Conservation (phyloP, 2,888 invertebrate species). For the Hecatera dysodea region DNA sequence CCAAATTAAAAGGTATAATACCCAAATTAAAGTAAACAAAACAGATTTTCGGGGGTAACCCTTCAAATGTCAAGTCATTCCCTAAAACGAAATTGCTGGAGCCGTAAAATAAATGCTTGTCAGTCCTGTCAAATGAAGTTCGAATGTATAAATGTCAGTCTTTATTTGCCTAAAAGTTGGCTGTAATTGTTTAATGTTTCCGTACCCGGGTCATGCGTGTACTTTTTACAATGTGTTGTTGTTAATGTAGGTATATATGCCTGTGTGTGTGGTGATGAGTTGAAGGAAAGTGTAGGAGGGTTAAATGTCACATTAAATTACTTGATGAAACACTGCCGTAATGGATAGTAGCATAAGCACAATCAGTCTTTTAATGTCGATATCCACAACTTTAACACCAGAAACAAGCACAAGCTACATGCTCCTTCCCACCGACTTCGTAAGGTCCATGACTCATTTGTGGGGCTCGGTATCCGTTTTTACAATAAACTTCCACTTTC, state of each 20-base stretch:
- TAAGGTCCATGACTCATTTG: too few relatives aligned
- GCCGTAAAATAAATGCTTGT: conserved; percentile 64
- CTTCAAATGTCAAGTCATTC: conserved; percentile 60
- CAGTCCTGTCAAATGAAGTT: conserved; percentile 70
- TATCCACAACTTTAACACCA: too few relatives aligned
- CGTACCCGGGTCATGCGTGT: conserved; percentile 46
- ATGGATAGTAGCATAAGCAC: background rate
- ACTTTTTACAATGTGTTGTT: conserved; percentile 52
- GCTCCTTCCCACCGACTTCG: too few relatives aligned
- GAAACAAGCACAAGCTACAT: too few relatives aligned
- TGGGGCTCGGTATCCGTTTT: too few relatives aligned
- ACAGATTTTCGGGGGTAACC: conserved; percentile 55
- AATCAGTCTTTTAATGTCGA: too few relatives aligned
- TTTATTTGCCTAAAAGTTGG: conserved; percentile 58
- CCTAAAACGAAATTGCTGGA: conserved; percentile 48
- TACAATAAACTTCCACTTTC: too few relatives aligned
- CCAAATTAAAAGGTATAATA: conserved; percentile 50
- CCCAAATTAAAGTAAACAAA: conserved; percentile 58
- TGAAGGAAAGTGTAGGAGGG: conserved; percentile 6
- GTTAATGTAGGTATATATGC: background rate
- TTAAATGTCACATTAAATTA: background rate
- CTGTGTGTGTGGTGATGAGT: background rate
- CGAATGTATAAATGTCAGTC: conserved; percentile 70
- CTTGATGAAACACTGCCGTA: too few relatives aligned
- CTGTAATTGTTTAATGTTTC: conserved; percentile 61